Evolutionary conservation across 2,113 vertebrate genomes (phyloP).

Genomic region (Piprites chloris): DNA sequence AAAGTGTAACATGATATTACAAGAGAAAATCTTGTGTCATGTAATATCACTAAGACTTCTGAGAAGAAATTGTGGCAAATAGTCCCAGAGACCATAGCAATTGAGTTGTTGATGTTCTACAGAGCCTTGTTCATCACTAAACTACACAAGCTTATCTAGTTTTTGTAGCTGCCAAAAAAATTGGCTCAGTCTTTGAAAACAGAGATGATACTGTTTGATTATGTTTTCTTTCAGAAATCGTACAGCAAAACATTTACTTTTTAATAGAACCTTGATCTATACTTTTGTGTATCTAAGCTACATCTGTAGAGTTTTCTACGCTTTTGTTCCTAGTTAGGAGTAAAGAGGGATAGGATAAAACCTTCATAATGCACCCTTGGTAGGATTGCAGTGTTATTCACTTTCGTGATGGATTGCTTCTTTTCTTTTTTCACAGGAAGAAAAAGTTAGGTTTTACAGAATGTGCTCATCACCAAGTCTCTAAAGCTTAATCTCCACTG

Average conservation of each 20-base stretch:
- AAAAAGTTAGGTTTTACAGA: background rate
- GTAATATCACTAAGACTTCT: background rate
- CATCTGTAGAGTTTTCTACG: background rate
- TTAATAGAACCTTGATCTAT: accelerated
- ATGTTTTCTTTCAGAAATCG: background rate
- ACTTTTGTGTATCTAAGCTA: background rate
- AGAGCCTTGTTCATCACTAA: background rate
- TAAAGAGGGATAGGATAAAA: background rate
- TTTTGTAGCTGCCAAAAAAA: background rate
- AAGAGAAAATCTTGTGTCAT: background rate
- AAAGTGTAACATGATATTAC: background rate
- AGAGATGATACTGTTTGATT: background rate
- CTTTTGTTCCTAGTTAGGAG: background rate
- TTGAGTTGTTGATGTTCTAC: background rate
- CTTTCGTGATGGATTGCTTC: background rate
- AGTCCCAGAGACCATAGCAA: background rate
- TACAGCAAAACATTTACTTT: background rate
- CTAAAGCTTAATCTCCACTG: background rate
- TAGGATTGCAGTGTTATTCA: background rate
- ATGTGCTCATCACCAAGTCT: background rate
- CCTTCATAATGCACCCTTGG: background rate
- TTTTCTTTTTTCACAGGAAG: background rate
- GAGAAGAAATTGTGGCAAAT: background rate
- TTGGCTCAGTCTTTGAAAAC: background rate
- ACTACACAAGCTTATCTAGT: background rate